Base-by-base conservation (phyloP, 2,888 invertebrate species). In the Corbicula japonica region DNA sequence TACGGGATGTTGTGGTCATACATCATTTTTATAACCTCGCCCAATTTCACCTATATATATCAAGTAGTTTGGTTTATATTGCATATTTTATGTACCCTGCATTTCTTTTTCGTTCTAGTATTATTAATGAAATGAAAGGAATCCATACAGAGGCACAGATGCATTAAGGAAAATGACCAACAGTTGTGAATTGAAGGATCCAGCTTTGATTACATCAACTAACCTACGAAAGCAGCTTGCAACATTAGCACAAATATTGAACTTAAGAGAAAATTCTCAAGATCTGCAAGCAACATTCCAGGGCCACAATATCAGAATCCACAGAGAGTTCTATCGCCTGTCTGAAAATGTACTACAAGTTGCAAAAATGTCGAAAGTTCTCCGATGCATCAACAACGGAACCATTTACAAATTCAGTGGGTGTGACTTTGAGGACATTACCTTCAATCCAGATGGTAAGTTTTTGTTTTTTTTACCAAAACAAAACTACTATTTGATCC, bases 271-370 rank as follows among this genome's bases (percentile, higher is more conserved):
- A 61, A 76, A 56, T 56, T 50, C 50, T 52, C 77, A 76, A 54
- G 78, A 81, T 46, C 18, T 83, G 1, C 35, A 80, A 26, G 83
- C 83, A 26, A 69, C 62, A n/a, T 83, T 83, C 56, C 69, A 69
- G 32, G 80, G 83, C 2, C 83, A 78, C 50, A 70, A 80, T 46
- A 83, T 83, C 4, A 46, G 78, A 46, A 54, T 82, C 5, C 82
- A 82, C 38, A 30, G 80, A 68, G 34, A 78, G 34, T 78, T 54
- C 26, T 82, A 81, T 38, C 50, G 81, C 12, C 61, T 78, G 12
- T 75, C 82, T 38, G 66, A 82, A 41, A 50, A 62, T n/a, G 62
- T 68, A 0, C 32, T 82, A 28, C 75, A 82, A 48, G 32, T 74
- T 15, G 82, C 82, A 8, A 78, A 74, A 50, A 52, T 82, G 15